Evolutionary conservation across 1,140 invertebrate genomes (phyloP), one percentile per base, ranked within the genome.

Genomic region (Teleogryllus occipitalis): DNA sequence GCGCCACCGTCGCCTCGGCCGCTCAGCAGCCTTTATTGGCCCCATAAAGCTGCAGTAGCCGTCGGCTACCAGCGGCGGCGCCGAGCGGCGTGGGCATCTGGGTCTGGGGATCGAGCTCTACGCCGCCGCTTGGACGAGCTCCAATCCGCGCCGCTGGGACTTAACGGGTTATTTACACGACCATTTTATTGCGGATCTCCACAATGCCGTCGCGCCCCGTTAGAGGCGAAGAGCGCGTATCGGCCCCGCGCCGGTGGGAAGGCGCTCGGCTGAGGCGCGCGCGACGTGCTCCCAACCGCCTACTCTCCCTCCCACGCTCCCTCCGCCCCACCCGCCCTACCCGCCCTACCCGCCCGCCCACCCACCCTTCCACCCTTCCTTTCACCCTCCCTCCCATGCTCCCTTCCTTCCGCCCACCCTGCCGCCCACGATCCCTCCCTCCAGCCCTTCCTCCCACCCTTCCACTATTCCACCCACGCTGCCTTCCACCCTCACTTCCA

Each of bases 91-190:
- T 65, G 54, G 54, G 54, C 0, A 65, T 65, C 54, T 65, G 54
- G 54, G 54, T 65, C 54, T 65, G 54, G 54, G 18, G 54, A 65
- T 65, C 54, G 54, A 65, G 54, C 54, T 65, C 54, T 39, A 5
- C 54, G 54, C 10, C 54, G 54, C 18, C 18, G 10, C 18, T 18
- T 65, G 54, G 54, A 65, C 54, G 54, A 10, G 54, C 10, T 10
- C 54, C 54, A 65, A 65, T 65, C 54, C 54, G 10, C 54, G 10
- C 54, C 54, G 54, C 10, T 10, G 10, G 54, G 54, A 65, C 54
- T 65, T 65, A 65, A 65, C 54, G 54, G 54, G 54, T 65, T 65
- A 65, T 65, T 65, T 65, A 65, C 54, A 65, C 54, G 54, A 65
- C 18, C 54, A 65, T 65, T 65, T 65, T 65, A 65, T 65, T 65